Conservation (phyloP, 2,113 vertebrate species). For the Corythornis cristatus region DNA sequence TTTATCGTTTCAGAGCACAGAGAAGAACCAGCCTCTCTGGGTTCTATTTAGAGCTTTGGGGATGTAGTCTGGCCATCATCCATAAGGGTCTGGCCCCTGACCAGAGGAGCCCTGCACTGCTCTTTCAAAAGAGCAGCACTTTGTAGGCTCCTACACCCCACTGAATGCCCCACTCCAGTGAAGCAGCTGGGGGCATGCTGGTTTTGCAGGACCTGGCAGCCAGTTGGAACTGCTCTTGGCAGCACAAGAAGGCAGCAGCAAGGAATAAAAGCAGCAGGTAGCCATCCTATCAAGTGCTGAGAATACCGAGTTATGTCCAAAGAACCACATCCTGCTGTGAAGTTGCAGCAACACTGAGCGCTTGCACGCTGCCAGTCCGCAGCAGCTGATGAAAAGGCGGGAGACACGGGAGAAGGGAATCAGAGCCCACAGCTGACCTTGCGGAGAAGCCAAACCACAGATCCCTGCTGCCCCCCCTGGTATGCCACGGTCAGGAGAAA, state of each 20-base stretch:
- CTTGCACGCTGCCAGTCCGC: fast-evolving
- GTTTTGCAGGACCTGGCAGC: background rate
- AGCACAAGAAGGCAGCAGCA: background rate
- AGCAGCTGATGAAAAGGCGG: background rate
- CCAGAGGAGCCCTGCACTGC: fast-evolving
- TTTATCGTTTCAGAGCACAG: background rate
- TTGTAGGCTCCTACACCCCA: background rate
- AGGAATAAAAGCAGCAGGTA: background rate
- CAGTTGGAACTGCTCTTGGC: background rate
- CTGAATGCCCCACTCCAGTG: fast-evolving
- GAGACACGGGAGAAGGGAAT: background rate
- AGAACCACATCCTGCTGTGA: background rate
- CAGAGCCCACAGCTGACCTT: background rate
- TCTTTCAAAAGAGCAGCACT: background rate
- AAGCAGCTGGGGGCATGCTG: background rate
- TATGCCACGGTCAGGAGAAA: background rate
- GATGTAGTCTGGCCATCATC: background rate
- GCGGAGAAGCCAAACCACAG: background rate
- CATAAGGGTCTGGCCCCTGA: background rate
- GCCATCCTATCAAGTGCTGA: background rate
- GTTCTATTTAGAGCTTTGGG: background rate
- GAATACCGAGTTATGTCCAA: background rate
- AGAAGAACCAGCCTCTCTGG: background rate
- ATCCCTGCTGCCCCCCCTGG: background rate
- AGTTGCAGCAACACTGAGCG: background rate